Percentiles rank a stretch among this genome's conserved stretches.
Conservation (phyloP, 2,888 invertebrate genomes). For the Eupithecia dodoneata region DNA sequence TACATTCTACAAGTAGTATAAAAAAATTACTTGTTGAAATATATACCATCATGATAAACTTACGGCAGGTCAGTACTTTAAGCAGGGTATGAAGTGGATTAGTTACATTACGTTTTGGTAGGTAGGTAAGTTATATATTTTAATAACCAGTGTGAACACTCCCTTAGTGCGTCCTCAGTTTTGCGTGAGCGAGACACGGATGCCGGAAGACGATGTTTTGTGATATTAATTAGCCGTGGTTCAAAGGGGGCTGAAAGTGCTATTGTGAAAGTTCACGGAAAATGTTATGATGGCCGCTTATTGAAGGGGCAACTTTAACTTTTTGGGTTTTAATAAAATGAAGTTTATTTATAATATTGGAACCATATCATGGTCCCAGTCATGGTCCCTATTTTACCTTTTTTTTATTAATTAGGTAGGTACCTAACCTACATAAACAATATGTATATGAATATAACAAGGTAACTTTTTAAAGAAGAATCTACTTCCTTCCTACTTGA, state of each 20-base stretch:
- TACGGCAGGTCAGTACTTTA: neutral
- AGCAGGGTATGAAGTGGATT: neutral
- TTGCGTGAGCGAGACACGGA: conserved; percentile 68
- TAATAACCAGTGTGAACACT: conserved; percentile 12
- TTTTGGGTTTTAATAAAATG: neutral
- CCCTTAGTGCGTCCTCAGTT: conserved; percentile 58
- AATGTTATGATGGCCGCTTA: conserved; percentile 24
- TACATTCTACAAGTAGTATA: neutral
- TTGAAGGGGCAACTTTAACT: neutral
- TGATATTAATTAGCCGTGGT: conserved; percentile 62
- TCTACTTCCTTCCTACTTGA: neutral
- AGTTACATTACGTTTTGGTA: neutral
- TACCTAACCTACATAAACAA: neutral
- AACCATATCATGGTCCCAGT: neutral
- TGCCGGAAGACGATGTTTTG: conserved; percentile 68
- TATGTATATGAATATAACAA: neutral
- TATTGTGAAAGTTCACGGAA: conserved; percentile 45
- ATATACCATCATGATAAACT: neutral
- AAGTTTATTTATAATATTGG: neutral
- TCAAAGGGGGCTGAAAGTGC: conserved; percentile 47
- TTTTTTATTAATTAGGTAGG: too few species aligned
- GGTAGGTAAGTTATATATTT: neutral
- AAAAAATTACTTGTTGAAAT: neutral
- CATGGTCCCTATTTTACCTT: neutral
- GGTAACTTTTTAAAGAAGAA: neutral